Evolutionary conservation across 2,888 invertebrate genomes (phyloP).

Genomic region (Diogma glabrata): DNA sequence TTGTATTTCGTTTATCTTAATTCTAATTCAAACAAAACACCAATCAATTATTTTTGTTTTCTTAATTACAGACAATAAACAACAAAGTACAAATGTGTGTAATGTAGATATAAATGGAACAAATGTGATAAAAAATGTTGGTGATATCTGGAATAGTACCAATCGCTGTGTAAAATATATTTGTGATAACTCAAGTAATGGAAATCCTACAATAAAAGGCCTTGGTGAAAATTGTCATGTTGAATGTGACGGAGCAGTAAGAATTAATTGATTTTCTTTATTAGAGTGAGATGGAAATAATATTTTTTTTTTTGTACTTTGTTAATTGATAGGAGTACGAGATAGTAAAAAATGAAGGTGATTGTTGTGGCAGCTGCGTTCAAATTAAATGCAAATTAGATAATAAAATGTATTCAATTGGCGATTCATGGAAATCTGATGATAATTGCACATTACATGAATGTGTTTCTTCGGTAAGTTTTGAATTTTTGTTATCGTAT

Average conservation of each 20-base stretch:
- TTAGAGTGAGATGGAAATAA: background rate
- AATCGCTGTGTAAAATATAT: conserved; percentile 28
- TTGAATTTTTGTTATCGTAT: background rate
- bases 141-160: conserved; percentile 28
- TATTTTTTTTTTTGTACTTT: background rate
- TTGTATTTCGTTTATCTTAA: too few species aligned
- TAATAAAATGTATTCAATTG: conserved; percentile 27
- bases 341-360: conserved; percentile 23
- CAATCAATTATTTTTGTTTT: too few species aligned
- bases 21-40: too few species aligned
- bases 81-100: conserved; percentile 31
- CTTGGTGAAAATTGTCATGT: conserved; percentile 27
- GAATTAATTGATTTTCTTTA: background rate
- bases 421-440: conserved; percentile 32
- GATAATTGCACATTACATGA: conserved; percentile 32
- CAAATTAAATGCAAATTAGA: conserved; percentile 31
- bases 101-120: conserved; percentile 19
- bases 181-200: conserved; percentile 25
- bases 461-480: conserved; percentile 20
- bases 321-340: conserved; percentile 33
- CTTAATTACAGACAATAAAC: too few species aligned
- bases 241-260: conserved; percentile 31
- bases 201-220: conserved; percentile 20
- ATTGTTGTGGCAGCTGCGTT: conserved; percentile 34
- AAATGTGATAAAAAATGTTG: conserved; percentile 24